These are phyloP conservation scores for Ylistrum balloti DNA, from an alignment of 1,140 invertebrate species.

Conservation along the genomic window DNA sequence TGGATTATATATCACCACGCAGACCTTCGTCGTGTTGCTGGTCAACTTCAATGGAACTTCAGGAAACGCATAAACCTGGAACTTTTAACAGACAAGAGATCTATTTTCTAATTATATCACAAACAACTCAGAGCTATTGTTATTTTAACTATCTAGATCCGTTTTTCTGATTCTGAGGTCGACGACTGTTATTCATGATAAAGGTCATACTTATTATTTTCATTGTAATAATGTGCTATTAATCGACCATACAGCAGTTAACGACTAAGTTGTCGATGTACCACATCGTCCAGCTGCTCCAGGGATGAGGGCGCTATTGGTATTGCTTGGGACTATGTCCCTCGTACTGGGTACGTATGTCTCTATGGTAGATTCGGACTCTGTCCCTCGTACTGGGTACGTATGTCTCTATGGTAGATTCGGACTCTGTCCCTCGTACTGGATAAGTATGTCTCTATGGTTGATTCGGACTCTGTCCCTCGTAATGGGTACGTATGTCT, in stretches of 20 bases:
- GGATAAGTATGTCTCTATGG: too few species aligned
- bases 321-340: background rate
- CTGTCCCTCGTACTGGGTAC: too few species aligned
- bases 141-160: background rate
- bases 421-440: too few species aligned
- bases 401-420: too few species aligned
- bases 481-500: too few species aligned
- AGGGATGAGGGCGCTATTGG: background rate
- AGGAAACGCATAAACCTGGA: background rate
- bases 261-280: background rate
- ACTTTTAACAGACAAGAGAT: background rate
- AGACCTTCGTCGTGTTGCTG: background rate
- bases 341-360: background rate
- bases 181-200: background rate
- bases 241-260: background rate
- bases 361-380: too few species aligned
- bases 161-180: background rate
- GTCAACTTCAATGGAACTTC: background rate
- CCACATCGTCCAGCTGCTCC: background rate
- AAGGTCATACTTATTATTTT: background rate
- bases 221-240: background rate
- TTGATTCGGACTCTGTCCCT: too few species aligned
- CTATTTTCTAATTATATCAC: background rate
- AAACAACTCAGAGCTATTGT: background rate
- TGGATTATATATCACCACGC: background rate